Evolutionary conservation across 2,113 vertebrate genomes (phyloP), one percentile per base, ranked within the genome.

Genomic region (Urocynchramus pylzowi): DNA sequence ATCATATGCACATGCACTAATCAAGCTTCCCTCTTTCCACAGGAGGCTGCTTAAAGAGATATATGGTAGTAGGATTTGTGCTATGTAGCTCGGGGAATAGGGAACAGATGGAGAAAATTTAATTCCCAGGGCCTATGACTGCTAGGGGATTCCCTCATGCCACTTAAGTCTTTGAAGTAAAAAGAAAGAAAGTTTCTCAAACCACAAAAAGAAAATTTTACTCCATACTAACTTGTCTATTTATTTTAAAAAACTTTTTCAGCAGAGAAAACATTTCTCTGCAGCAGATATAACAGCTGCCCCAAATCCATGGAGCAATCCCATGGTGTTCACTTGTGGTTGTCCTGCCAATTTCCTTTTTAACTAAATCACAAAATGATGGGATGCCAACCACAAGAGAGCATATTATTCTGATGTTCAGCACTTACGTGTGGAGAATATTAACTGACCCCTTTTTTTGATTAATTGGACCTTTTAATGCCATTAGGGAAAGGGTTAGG

Each of bases 141-240:
- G 96, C 95, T 97, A 97, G 80, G 96, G 74, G 71, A 91, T 96
- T 92, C 94, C 92, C 96, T 91, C 22, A 19, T 95, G 95, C 69
- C 95, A 95, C 92, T 98, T 97, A 94, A 93, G 95, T 93, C 95
- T 98, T 98, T 97, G 96, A 98, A 98, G 97, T 95, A 96, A 93
- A 90, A 95, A 89, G 84, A 74, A 89, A 93, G 87, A 93, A 97
- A 88, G 71, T 97, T 97, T 96, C 60, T 63, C 73, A 97, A 97
- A 92, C n/a, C 87, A 96, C 33, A 2, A 89, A 97, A 97, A 79
- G 80, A 97, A 92, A 85, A 91, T 91, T 95, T 96, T 97, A 73
- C 84, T 97, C 89, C 89, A 59, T 59, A 65, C 69, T 92, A 94
- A 92, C 57, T 93, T 93, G 82, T 67, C 75, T 78, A 71, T 95